Evolutionary conservation across 2,113 vertebrate species (phyloP), one percentile per base, ranked within the genome.

Genomic region (Scartelaos histophorus): DNA sequence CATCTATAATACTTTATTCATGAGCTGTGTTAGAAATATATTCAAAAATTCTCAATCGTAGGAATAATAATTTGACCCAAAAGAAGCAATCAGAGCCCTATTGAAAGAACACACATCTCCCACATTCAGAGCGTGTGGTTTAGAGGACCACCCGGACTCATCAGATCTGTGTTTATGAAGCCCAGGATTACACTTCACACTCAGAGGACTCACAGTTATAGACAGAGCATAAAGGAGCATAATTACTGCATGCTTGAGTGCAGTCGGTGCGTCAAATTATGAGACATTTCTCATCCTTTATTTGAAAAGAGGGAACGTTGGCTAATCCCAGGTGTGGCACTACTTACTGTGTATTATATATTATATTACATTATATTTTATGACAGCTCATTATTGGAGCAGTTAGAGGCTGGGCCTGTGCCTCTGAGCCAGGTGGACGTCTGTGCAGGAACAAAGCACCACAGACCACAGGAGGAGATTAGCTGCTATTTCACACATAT

Each of bases 321-420:
- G 64, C 51, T 73, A 68, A 60, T 71, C 79, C 51, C 21, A 1
- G 2, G 57, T 51, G 53, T 64, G 7, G 51, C 45, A 34, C 45
- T 70, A 67, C 38, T 43, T 43, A 43, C 38, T 43, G 38, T 43
- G 10, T 43, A 10, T 43, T 43, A 29, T 29, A 29, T 29, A 29
- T 29, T 29, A 29, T 67, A 66, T 58, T 96, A 94, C 98, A 99
- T 67, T 98, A 97, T 71, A 94, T 94, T 22, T 97, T 94, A 98
- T 99, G 25, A 15, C 25, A 17, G 13, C 25, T 61, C 15, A 34
- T 17, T 61, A 61, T 61, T 19, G 58, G 16, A 34, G 13, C 58
- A 34, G 56, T 61, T 58, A 58, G 11, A 13, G 21, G 10, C 57
- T 60, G 24, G 57, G 11, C 5, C 7, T 61, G 58, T 61, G 34